Conservation (phyloP, 2,888 invertebrate genomes). For the Ormia ochracea region DNA sequence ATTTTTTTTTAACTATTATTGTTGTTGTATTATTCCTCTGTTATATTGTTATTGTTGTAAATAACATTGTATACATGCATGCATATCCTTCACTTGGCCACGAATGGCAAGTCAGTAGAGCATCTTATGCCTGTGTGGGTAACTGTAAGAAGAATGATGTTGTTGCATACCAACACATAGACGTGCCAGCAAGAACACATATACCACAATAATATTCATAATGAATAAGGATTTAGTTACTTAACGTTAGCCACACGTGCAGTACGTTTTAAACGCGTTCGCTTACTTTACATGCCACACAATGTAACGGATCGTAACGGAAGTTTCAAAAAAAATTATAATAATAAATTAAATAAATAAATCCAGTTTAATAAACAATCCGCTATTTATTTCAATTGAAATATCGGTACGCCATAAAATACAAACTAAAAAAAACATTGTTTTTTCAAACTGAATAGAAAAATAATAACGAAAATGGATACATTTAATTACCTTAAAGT, state of each 20-base stretch:
- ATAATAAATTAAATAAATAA: slow-evolving; percentile 12
- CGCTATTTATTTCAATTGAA: slow-evolving; percentile 29
- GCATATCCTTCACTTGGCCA: slow-evolving; percentile 43
- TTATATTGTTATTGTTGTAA: slow-evolving; percentile 26
- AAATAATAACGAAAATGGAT: slow-evolving; percentile 2
- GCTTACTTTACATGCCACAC: not conserved
- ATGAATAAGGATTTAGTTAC: slow-evolving; percentile 68
- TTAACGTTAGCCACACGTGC: slow-evolving; percentile 73
- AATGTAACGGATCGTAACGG: slow-evolving; percentile 50
- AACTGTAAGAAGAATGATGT: slow-evolving; percentile 42
- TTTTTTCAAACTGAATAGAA: not conserved
- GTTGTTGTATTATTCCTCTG: slow-evolving; percentile 35
- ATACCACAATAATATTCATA: slow-evolving; percentile 28
- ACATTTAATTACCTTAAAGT: not conserved
- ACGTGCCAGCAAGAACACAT: not conserved
- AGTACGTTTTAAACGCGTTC: slow-evolving; percentile 66
- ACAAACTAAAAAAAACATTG: not conserved
- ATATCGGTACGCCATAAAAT: not conserved
- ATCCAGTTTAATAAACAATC: slow-evolving; percentile 34
- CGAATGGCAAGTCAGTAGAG: slow-evolving; percentile 49
- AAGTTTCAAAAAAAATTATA: too few species aligned
- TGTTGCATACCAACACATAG: slow-evolving; percentile 31
- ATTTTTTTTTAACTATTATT: slow-evolving; percentile 23
- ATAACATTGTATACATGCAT: slow-evolving; percentile 2
- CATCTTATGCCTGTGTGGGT: slow-evolving; percentile 27